Evolutionary conservation across 2,113 vertebrate species (phyloP).

Genomic region (Barnardius zonarius): DNA sequence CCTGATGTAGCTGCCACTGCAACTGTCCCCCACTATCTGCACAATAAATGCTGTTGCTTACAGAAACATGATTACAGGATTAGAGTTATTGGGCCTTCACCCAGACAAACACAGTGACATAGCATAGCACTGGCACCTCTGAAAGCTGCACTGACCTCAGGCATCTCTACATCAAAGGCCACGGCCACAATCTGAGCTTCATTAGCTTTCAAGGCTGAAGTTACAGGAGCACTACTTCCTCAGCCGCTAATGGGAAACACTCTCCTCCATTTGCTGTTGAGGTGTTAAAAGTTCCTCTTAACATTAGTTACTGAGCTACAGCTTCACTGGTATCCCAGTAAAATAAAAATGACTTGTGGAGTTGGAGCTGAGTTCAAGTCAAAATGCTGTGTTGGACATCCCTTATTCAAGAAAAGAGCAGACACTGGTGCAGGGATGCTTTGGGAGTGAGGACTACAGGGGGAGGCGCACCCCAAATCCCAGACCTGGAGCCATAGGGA

Average conservation of each 20-base stretch:
- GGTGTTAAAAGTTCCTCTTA: slow-evolving; percentile 69
- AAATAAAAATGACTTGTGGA: slow-evolving; percentile 62
- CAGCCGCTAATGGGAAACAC: slow-evolving; percentile 67
- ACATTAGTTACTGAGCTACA: slow-evolving; percentile 45
- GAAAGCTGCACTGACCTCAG: slow-evolving; percentile 62
- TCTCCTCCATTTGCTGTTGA: slow-evolving; percentile 65
- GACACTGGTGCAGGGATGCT: background rate
- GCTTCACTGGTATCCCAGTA: slow-evolving; percentile 15
- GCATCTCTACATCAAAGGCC: slow-evolving; percentile 69
- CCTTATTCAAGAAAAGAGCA: background rate
- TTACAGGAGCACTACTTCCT: slow-evolving; percentile 68
- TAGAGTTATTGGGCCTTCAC: slow-evolving; percentile 57
- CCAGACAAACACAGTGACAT: slow-evolving; percentile 44
- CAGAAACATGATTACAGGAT: slow-evolving; percentile 66
- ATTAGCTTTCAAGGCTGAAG: slow-evolving; percentile 66
- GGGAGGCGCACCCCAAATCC: background rate
- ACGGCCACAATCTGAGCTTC: slow-evolving; percentile 65
- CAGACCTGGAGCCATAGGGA: background rate
- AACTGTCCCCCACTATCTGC: slow-evolving; percentile 29
- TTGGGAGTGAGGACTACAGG: rapidly evolving
- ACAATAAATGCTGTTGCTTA: slow-evolving; percentile 53
- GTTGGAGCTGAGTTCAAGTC: slow-evolving; percentile 7
- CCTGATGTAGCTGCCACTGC: background rate
- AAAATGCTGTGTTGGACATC: background rate
- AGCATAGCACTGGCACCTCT: slow-evolving; percentile 61